Evolutionary conservation across 2,113 vertebrate species (phyloP).

Genomic region (Ophiodon elongatus): DNA sequence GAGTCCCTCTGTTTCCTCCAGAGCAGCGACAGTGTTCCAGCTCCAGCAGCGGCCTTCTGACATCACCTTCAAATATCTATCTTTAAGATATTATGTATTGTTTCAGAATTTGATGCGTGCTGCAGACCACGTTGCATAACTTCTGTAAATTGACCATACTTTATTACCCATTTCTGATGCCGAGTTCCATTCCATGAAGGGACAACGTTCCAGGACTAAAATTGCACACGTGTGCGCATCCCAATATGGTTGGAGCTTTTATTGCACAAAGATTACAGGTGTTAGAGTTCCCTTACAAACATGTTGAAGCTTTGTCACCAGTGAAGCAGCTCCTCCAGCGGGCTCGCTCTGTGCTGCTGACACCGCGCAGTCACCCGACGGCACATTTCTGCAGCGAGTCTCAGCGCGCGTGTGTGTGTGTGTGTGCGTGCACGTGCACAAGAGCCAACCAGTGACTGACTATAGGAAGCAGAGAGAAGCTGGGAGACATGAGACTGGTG

Average conservation of each 20-base stretch:
- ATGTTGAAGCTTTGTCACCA: conserved; percentile 84
- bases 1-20: no score
- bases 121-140: not conserved
- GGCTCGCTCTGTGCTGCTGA: conserved; percentile 35
- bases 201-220: conserved; percentile 24
- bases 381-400: conserved; percentile 32
- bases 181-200: no score
- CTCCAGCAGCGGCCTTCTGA: no score
- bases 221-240: not conserved
- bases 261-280: conserved; percentile 80
- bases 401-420: conserved; percentile 1
- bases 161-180: no score
- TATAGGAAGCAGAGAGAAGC: conserved; percentile 50
- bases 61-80: not conserved
- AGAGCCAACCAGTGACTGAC: conserved; percentile 57
- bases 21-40: no score
- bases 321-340: conserved; percentile 72
- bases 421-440: not conserved
- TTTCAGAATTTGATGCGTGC: not conserved
- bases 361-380: conserved; percentile 40
- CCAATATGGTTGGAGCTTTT: conserved; percentile 66
- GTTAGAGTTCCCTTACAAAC: conserved; percentile 74
- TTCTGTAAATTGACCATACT: no score
- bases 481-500: not conserved
- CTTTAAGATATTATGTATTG: not conserved